Evolutionary conservation across 2,797 vertebrate genomes (phyloP), one percentile per base, ranked within the genome.

Genomic region (Poecilia velifera): DNA sequence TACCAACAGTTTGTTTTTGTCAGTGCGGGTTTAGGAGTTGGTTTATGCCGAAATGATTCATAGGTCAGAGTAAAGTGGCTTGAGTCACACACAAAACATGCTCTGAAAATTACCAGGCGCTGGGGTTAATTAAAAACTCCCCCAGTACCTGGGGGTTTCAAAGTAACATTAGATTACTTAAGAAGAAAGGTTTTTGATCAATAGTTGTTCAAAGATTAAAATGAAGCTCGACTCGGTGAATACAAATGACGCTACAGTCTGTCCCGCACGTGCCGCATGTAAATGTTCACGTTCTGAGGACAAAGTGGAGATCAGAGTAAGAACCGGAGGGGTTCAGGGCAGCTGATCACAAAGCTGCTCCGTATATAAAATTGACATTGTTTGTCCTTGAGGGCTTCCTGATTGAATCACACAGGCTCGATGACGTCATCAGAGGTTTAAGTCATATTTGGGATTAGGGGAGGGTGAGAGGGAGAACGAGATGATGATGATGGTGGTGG

Each of bases 351-450:
- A 83, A 74, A 88, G 76, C 82, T 76, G 85, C 66, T 72, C 74
- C 62, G 88, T 91, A 90, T 92, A 92, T 93, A 86, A 94, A 93
- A 95, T 95, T 94, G 95, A 92, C 95, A 95, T 96, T 96, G 94
- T 46, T 86, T 74, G 95, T 94, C 95, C 96, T 96, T 96, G 93
- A 91, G 90, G 90, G 78, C 94, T 93, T 96, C 94, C 93, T 96
- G 95, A 96, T 96, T 95, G 84, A 95, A 96, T 96, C 94, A 96
- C 82, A 80, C 82, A 76, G 86, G 78, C 89, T 74, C 25, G 88
- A 89, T 95, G 94, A 95, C 93, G 94, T 93, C 93, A 94, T 85
- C 80, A 71, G 2, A 87, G 91, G 89, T 93, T 94, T 92, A 83
- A 94, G 90, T 92, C 92, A 89, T 94, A 93, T 93, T 94, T 94